Evolutionary conservation across 2,888 invertebrate genomes (phyloP).

Genomic region (Cinara cedri): DNA sequence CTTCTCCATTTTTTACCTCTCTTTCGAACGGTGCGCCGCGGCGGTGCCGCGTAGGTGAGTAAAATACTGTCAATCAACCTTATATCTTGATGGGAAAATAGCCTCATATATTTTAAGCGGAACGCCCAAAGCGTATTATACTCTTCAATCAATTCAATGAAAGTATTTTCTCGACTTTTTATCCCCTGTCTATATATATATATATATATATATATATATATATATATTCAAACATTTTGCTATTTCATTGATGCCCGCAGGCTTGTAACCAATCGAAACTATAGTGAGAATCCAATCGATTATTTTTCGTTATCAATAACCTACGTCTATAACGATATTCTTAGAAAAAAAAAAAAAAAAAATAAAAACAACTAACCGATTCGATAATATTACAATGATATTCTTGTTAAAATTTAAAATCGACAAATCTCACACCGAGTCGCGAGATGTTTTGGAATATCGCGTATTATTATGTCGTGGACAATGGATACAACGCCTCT

Average conservation of each 20-base stretch:
- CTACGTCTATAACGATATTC: background rate
- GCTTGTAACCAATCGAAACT: too few species aligned
- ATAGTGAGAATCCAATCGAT: background rate
- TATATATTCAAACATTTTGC: constrained; percentile 16
- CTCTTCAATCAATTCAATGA: constrained; percentile 31
- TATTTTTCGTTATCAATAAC: background rate
- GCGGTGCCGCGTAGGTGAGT: constrained; percentile 16
- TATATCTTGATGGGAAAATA: constrained; percentile 44
- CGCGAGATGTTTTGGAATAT: background rate
- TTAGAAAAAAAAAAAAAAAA: too few species aligned
- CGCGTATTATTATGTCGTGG: background rate
- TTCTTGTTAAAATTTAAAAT: too few species aligned
- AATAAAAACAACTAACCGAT: too few species aligned
- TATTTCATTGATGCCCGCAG: background rate
- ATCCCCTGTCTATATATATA: background rate
- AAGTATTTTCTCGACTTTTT: constrained; percentile 32
- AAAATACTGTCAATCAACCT: constrained; percentile 54
- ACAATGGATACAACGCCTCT: background rate
- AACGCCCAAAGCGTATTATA: constrained; percentile 34
- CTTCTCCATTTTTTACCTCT: constrained; percentile 39
- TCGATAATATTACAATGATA: too few species aligned
- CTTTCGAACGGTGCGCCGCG: background rate
- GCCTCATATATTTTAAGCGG: constrained; percentile 28
- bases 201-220: too few species aligned
- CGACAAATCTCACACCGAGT: too few species aligned